A percentile compares a stretch with the other conserved stretches of the same genome.
Evolutionary conservation across 2,888 invertebrate genomes (phyloP).

Genomic region (Callyntrura sp.): DNA sequence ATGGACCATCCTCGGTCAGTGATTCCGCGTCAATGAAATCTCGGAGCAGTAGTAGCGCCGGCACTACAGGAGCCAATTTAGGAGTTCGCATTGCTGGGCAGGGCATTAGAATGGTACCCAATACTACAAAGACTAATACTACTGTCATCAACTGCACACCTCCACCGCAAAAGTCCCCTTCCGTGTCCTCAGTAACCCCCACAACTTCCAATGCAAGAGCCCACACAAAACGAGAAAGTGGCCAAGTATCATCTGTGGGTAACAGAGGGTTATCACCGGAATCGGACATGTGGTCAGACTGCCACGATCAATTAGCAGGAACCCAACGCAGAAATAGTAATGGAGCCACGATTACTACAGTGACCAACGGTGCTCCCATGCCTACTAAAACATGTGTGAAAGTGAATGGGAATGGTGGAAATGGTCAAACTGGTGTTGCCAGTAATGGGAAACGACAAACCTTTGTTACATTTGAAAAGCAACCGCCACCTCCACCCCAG

Average conservation of each 20-base stretch:
- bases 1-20: conserved; percentile 17
- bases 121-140: conserved; percentile 4
- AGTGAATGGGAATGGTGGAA: conserved; percentile 4
- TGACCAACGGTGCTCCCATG: not conserved
- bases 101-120: conserved; percentile 81
- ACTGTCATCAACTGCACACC: not conserved
- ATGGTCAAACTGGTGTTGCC: not conserved
- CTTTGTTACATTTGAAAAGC: conserved; percentile 62
- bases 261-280: conserved; percentile 16
- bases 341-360: not conserved
- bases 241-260: too few relatives aligned
- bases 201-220: not conserved
- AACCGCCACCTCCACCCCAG: conserved; percentile 25
- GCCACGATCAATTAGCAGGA: conserved; percentile 27
- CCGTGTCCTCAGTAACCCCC: not conserved
- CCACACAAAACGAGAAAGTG: not conserved
- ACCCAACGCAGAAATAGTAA: not conserved
- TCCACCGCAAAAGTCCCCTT: conserved; percentile 39
- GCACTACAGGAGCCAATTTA: not conserved
- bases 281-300: conserved; percentile 63
- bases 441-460: conserved; percentile 23
- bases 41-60: not conserved
- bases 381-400: conserved; percentile 42
- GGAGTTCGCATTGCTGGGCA: conserved; percentile 82
- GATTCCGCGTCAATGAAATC: conserved; percentile 12